Conservation (phyloP, 2,888 invertebrate genomes). For the Conistra vaccinii region DNA sequence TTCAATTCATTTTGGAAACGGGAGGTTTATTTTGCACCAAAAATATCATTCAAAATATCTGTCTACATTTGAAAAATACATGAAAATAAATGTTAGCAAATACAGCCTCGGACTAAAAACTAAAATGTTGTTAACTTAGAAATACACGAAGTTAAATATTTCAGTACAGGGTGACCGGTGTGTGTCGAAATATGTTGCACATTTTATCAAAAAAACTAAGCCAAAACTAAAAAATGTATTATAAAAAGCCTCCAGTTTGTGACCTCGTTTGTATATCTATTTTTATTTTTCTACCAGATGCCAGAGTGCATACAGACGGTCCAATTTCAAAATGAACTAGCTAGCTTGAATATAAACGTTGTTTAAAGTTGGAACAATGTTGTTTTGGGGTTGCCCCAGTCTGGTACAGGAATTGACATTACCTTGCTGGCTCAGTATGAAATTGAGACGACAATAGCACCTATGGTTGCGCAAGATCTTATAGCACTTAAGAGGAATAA, state of each 20-base stretch:
- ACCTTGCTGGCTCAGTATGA: background rate
- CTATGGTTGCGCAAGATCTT: background rate
- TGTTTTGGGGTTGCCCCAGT: background rate
- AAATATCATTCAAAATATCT: background rate
- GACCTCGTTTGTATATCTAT: slow-evolving; percentile 22
- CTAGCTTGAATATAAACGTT: background rate
- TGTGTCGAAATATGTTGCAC: slow-evolving; percentile 51
- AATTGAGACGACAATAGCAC: background rate
- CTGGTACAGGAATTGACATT: slow-evolving; percentile 1
- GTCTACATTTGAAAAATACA: slow-evolving; percentile 33
- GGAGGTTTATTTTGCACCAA: slow-evolving; percentile 30
- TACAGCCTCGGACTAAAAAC: slow-evolving; percentile 73
- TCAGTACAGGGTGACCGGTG: slow-evolving; percentile 72
- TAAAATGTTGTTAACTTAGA: slow-evolving; percentile 85
- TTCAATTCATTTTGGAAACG: slow-evolving; percentile 24
- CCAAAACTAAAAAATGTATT: slow-evolving; percentile 1
- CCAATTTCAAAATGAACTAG: slow-evolving; percentile 27
- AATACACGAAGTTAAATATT: slow-evolving; percentile 82
- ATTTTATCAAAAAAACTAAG: slow-evolving; percentile 30
- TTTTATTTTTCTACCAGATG: slow-evolving; percentile 19
- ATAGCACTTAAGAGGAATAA: background rate
- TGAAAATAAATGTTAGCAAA: slow-evolving; percentile 57
- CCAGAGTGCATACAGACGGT: background rate
- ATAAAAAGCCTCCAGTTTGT: slow-evolving; percentile 14
- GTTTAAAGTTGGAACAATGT: background rate